Evolutionary conservation across 2,113 vertebrate genomes (phyloP).

Genomic region (chimpanzee (Pan troglodytes)): NHGRI_mPanTro3-v2.1_pri NC_072398.2:215123501-215124000

Average conservation of each 20-base stretch:
- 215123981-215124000: background rate
- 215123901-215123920: no score
- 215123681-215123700: background rate
- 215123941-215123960: background rate
- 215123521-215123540: background rate
- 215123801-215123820: no score
- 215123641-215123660: background rate
- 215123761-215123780: no score
- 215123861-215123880: no score
- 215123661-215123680: background rate
- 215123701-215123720: no score
- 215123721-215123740: no score
- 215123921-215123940: background rate
- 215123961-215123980: background rate
- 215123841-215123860: no score
- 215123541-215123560: no score
- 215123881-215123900: no score
- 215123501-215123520: rapidly evolving
- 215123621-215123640: background rate
- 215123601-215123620: background rate
- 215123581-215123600: background rate
- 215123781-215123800: no score
- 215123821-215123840: no score
- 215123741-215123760: no score
- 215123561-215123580: background rate